Percentiles rank a stretch among this genome's conserved stretches.
These are phyloP conservation scores for Malthinus seriepunctatus DNA, from an alignment of 2,888 invertebrate species.

Conservation along the genomic window DNA sequence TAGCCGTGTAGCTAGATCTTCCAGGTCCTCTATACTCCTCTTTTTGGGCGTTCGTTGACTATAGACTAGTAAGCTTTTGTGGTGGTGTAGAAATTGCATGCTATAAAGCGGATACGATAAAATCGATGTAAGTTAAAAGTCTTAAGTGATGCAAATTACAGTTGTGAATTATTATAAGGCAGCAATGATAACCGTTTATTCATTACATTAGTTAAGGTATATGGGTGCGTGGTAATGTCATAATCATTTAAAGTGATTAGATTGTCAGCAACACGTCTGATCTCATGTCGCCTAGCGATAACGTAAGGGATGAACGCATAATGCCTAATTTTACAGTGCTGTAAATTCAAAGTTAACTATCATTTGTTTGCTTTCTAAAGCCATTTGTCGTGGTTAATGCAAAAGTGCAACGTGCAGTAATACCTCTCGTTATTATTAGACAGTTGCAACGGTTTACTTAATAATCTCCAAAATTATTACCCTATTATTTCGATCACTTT, in stretches of 20 bases:
- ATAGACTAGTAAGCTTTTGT: too few species aligned
- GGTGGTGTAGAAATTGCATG: slow-evolving; percentile 21
- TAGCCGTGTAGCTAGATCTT: too few species aligned
- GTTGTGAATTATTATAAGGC: slow-evolving; percentile 36
- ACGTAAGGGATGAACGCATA: slow-evolving; percentile 7
- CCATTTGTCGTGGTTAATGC: slow-evolving; percentile 31
- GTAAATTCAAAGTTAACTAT: slow-evolving; percentile 25
- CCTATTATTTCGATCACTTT: slow-evolving; percentile 30
- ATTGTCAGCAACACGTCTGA: slow-evolving; percentile 13
- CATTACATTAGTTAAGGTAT: slow-evolving; percentile 30
- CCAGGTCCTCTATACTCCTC: too few species aligned
- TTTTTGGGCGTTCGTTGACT: too few species aligned
- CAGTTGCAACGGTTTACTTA: slow-evolving; percentile 26
- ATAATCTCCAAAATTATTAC: slow-evolving; percentile 29
- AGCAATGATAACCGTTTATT: slow-evolving; percentile 33
- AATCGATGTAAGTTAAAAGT: slow-evolving; percentile 35
- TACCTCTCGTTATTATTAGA: slow-evolving; percentile 14
- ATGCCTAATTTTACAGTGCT: slow-evolving; percentile 9
- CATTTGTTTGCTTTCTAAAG: slow-evolving; percentile 30
- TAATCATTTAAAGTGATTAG: slow-evolving; percentile 16
- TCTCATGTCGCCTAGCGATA: slow-evolving; percentile 3
- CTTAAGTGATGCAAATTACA: slow-evolving; percentile 31
- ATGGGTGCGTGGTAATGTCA: slow-evolving; percentile 14
- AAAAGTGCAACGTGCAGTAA: slow-evolving; percentile 28
- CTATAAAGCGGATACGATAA: slow-evolving; percentile 21